Evolutionary conservation across 2,888 invertebrate species (phyloP), one percentile per base, ranked within the genome.

Genomic region (Perizoma affinitatum): DNA sequence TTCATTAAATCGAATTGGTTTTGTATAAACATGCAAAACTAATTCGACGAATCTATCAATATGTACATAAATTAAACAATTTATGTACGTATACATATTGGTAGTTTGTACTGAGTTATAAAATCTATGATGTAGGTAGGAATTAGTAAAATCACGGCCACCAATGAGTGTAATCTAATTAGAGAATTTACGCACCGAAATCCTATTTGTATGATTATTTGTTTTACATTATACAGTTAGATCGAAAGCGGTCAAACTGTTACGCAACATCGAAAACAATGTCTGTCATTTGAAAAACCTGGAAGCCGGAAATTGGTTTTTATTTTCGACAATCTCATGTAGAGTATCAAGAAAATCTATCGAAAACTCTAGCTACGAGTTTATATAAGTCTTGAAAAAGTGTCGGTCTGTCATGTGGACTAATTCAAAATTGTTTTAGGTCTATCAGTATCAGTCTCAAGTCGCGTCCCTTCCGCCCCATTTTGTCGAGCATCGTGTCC

Each of bases 361-460:
- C 22, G 22, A 22, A 22, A 22, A 22, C 22, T 22, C 22, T 22
- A 22, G 22, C 22, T 22, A 22, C 22, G 3, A 22, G 22, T 22
- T 2, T 22, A 22, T 3, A 22, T 22, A 22, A 22, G 22, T 22
- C 22, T 22, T 3, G 22, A 22, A 22, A 58, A 53, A 58, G 41
- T 50, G 54, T 33, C 54, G 8, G 41, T 35, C 10, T 50, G 45
- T 46, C 46, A 51, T 54, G 44, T 41, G 34, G 22, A 45, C 49
- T 45, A 47, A 34, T 51, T 60, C 22, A 22, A 22, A 22, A 22
- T 22, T 22, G 22, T 22, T 57, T 41, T 10, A 61, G 45, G 45
- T 53, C 48, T 49, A 45, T 53, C 60, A 55, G 57, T 64, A 61
- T 67, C 55, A 44, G 59, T 58, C 56, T 54, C 65, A 44, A 33